Base-by-base conservation (phyloP, 2,113 vertebrate species). In the Sprattus sprattus region DNA sequence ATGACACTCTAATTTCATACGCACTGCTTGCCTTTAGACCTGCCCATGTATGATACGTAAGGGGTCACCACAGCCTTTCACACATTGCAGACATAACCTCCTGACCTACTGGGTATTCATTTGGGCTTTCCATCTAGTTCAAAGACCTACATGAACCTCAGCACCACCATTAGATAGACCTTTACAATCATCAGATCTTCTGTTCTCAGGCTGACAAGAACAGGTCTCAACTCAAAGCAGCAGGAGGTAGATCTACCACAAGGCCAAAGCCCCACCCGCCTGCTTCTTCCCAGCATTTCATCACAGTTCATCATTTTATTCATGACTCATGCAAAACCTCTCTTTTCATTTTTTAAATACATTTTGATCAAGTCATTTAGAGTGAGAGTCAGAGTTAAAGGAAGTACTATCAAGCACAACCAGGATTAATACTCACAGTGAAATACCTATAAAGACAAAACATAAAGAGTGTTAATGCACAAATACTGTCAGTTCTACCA, bases 361-460 rank as follows among this genome's bases (percentile, higher is more conserved):
- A 85, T 83, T 25, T 47, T 60, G 83, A 81, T 22, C 45, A 81
- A 83, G 75, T 85, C 25, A 81, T 81, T 75, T 84, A 84, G 71
- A 81, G 10, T 81, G 45, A n/a, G n/a, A n/a, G 39, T 39, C 39
- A 39, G 39, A 39, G 39, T 47, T 4, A 47, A 4, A 75, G 22
- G 67, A 87, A 82, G 11, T 16, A 18, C 54, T 64, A 80, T n/a
- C 46, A 60, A 22, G 22, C 22, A 45, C 54, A 82, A 81, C 57
- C 64, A 90, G 28, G 60, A 82, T 82, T 45, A 57, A 75, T 75
- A 85, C 57, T 85, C 83, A 87, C 78, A 81, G 50, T 71, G 85
- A 50, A 67, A 32, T 84, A 83, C 81, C 84, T 86, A 84, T 20
- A 86, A 8, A 75, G 83, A 47, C 15, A 85, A 60, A 49, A 49